Evolutionary conservation across 1,140 invertebrate species (phyloP), one percentile per base, ranked within the genome.

Genomic region (Theocolax elegans): DNA sequence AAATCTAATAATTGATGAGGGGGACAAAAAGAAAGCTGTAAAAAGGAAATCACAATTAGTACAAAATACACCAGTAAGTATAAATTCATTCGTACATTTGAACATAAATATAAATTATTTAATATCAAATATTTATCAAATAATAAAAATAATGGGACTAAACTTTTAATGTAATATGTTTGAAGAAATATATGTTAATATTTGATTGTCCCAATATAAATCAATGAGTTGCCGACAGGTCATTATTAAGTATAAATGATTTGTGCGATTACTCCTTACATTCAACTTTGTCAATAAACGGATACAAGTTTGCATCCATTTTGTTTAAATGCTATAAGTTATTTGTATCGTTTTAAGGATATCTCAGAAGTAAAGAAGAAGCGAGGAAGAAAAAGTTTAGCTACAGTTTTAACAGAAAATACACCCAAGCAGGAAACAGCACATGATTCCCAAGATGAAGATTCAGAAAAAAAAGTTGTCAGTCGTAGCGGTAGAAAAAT

Each of bases 401-500:
- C 56, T 21, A 46, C 54, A 6, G 40, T 63, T 51, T 60, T 67
- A 31, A 64, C 74, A 44, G 70, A 59, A 54, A 76, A 78, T n/a
- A 51, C 75, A 12, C 51, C 76, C 13, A 82, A 80, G 60, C 78
- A 79, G 19, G 81, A 83, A 58, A 51, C 67, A 12, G 64, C 67
- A 31, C 49, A 76, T 1, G 83, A 85, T 46, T 81, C 80, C 1
- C 80, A 82, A 67, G 80, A 76, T 21, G 85, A 85, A 58, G 85
- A 85, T 46, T 75, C 80, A 0, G 77, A 78, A 35, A 86, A 85
- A 68, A 90, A 92, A 79, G 81, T 90, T 15, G 88, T 91, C 4
- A 92, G 91, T 79, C 88, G 92, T 25, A 93, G 92, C 79, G 91
- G 91, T 0, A 87, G 93, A 29, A 93, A 92, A 84, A 91, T 93